These are phyloP conservation scores for Erynnis tages DNA, from an alignment of 2,888 invertebrate species.

Conservation along the genomic window DNA sequence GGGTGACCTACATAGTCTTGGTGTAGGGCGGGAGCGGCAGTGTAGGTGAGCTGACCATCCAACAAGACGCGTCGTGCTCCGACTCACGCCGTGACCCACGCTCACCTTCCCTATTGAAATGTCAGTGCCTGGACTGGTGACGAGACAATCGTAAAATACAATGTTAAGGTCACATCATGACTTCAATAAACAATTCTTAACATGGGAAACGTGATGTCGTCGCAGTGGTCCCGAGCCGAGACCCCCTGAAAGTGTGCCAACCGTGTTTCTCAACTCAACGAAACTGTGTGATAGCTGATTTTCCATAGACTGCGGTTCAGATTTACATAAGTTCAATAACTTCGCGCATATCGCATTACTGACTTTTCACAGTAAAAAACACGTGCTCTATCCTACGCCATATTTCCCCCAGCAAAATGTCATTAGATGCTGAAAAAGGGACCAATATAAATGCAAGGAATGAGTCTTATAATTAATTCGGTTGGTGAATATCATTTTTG, in stretches of 20 bases:
- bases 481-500: too few species aligned
- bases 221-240: constrained; percentile 59
- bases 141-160: constrained; percentile 80
- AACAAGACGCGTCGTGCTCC: constrained; percentile 61
- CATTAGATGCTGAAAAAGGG: too few species aligned
- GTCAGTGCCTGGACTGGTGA: constrained; percentile 75
- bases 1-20: background rate
- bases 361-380: too few species aligned
- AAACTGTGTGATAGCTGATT: constrained; percentile 49
- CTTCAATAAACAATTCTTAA: constrained; percentile 79
- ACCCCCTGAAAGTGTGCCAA: constrained; percentile 73
- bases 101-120: constrained; percentile 80
- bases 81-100: constrained; percentile 70
- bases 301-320: constrained; percentile 21
- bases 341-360: background rate
- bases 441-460: too few species aligned
- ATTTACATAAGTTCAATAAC: constrained; percentile 14
- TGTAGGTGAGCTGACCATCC: constrained; percentile 44
- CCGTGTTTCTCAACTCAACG: constrained; percentile 54
- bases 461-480: too few species aligned
- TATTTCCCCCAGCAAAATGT: too few species aligned
- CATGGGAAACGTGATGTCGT: constrained; percentile 75
- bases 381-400: too few species aligned
- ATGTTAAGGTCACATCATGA: constrained; percentile 80
- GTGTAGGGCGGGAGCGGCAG: constrained; percentile 32